A percentile compares a stretch with the other conserved stretches of the same genome.
Evolutionary conservation across 2,797 vertebrate species (phyloP).

Genomic region (Capromys pilorides): DNA sequence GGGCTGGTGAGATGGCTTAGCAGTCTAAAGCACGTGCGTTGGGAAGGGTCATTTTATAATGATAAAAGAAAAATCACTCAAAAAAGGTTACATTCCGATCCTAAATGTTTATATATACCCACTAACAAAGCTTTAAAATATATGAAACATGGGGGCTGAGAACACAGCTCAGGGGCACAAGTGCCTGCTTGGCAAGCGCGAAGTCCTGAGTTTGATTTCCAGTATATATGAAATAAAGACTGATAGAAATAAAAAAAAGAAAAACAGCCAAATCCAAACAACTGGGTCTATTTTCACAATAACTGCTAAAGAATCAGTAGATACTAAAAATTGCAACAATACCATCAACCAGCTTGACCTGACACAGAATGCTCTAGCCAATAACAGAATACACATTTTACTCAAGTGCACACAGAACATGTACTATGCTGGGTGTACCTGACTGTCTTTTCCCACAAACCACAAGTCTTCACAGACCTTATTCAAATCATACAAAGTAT

Average conservation of each 20-base stretch:
- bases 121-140: constrained; percentile 31
- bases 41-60: not conserved
- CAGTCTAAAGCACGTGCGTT: too few species aligned
- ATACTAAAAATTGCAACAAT: not conserved
- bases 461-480: constrained; percentile 8
- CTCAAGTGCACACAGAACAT: not conserved
- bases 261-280: not conserved
- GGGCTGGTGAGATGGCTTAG: too few species aligned
- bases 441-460: not conserved
- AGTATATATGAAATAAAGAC: not conserved
- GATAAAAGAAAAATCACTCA: constrained; percentile 6
- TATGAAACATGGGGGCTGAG: not conserved
- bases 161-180: too few species aligned
- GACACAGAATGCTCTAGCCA: not conserved
- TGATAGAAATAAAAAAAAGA: not conserved
- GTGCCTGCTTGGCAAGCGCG: too few species aligned
- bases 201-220: too few species aligned
- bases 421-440: not conserved
- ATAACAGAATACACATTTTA: not conserved
- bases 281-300: not conserved
- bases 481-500: constrained; percentile 14
- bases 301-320: not conserved
- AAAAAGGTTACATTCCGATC: not conserved
- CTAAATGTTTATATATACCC: not conserved
- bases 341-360: not conserved